Percentiles rank a stretch among this genome's conserved stretches.
phyloP scores from a whole-genome alignment of 1,140 invertebrate species.

The Sycophila sp. region DNA sequence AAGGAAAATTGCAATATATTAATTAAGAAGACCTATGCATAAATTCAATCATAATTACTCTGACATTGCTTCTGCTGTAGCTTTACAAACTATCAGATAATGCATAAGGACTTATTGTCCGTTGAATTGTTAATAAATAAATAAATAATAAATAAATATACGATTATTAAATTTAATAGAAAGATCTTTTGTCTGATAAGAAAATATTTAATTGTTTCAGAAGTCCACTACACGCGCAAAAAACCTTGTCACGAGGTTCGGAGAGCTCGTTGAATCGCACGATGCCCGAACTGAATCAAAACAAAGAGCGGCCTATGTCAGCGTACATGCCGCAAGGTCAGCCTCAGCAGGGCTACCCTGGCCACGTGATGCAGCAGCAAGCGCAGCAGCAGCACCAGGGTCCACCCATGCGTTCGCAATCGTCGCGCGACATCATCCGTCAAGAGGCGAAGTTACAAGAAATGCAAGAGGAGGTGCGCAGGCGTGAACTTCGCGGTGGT shows the following conservation, averaged over 20 bases:
- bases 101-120: too few relatives aligned
- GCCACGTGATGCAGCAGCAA: slow-evolving; percentile 52
- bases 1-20: too few relatives aligned
- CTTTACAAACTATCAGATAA: too few relatives aligned
- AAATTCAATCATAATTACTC: too few relatives aligned
- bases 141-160: too few relatives aligned
- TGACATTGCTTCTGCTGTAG: too few relatives aligned
- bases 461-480: slow-evolving; percentile 83
- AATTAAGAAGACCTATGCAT: too few relatives aligned
- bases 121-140: too few relatives aligned
- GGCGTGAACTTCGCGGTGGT: slow-evolving; percentile 73
- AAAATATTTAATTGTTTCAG: slow-evolving; percentile 44
- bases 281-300: slow-evolving; percentile 46
- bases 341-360: slow-evolving; percentile 48
- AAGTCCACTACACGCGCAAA: slow-evolving; percentile 58
- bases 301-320: slow-evolving; percentile 68
- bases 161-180: too few relatives aligned
- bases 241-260: slow-evolving; percentile 63
- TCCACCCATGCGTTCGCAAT: slow-evolving; percentile 64
- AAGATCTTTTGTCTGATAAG: too few relatives aligned
- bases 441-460: slow-evolving; percentile 83
- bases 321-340: slow-evolving; percentile 66
- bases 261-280: slow-evolving; percentile 67
- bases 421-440: slow-evolving; percentile 70
- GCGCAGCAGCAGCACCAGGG: slow-evolving; percentile 54